Conservation (phyloP, 2,888 invertebrate species). For the Dryocosmus kuriphilus region DNA sequence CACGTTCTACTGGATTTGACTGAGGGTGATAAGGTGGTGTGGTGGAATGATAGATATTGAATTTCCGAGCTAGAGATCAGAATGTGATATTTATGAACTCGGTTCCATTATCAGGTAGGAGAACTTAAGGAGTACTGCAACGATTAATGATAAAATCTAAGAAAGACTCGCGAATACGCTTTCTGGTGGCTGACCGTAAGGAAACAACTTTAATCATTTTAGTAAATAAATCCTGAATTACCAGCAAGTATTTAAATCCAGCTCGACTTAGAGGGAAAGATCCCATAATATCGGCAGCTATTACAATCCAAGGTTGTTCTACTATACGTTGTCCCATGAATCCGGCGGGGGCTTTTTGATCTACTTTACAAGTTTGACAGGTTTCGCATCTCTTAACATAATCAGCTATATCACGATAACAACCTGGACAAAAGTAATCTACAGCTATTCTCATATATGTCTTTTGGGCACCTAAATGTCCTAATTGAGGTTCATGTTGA, state of each 20-base stretch:
- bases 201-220: constrained; percentile 51
- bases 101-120: constrained; percentile 54
- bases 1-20: constrained; percentile 47
- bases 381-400: too few relatives aligned
- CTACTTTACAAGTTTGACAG: not conserved
- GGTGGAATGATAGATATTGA: not conserved
- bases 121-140: constrained; percentile 47
- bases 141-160: constrained; percentile 51
- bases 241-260: constrained; percentile 39
- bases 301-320: not conserved
- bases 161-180: constrained; percentile 39
- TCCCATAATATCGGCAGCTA: constrained; percentile 20
- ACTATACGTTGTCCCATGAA: constrained; percentile 16
- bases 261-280: constrained; percentile 50
- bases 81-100: constrained; percentile 25
- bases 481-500: not conserved
- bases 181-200: constrained; percentile 51
- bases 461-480: not conserved
- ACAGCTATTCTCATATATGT: not conserved
- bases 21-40: constrained; percentile 11
- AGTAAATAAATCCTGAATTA: constrained; percentile 46
- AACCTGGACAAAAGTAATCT: constrained; percentile 15
- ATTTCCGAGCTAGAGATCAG: not conserved
- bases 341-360: constrained; percentile 30
- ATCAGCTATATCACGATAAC: too few relatives aligned